These are phyloP conservation scores for Sanderia malayensis DNA, from an alignment of 30 jellyfish, hydroid and myxozoan genomes.

Conservation along the genomic window DNA sequence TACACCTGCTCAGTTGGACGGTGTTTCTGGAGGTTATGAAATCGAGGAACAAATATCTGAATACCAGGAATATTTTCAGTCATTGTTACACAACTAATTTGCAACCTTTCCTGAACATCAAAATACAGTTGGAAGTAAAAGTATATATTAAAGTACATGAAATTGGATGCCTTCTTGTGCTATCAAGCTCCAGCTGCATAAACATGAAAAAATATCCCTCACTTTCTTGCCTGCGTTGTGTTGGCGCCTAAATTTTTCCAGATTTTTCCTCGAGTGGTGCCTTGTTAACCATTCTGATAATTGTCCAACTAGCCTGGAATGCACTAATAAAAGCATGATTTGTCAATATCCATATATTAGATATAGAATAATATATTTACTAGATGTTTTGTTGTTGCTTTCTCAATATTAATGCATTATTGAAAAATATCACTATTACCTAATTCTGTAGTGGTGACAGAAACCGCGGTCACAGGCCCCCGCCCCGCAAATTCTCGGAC, in stretches of 20 bases:
- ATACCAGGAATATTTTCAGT: not conserved
- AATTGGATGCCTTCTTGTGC: not conserved
- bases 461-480: too few species aligned
- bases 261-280: not conserved
- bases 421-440: too few species aligned
- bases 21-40: not conserved
- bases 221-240: not conserved
- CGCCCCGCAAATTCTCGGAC: too few species aligned
- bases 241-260: not conserved
- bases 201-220: not conserved
- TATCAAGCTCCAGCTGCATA: not conserved
- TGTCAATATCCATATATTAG: not conserved
- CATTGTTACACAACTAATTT: not conserved
- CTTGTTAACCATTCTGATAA: not conserved
- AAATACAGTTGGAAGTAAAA: not conserved
- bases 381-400: too few species aligned
- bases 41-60: not conserved
- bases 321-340: not conserved
- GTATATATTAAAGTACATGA: not conserved
- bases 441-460: too few species aligned
- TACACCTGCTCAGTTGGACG: not conserved
- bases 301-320: constrained; percentile 4
- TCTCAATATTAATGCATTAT: too few species aligned
- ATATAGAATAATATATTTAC: too few species aligned
- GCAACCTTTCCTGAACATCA: not conserved